phyloP scores from a whole-genome alignment of 2,888 invertebrate genomes.

The Ptycholaimellus sp. region DNA sequence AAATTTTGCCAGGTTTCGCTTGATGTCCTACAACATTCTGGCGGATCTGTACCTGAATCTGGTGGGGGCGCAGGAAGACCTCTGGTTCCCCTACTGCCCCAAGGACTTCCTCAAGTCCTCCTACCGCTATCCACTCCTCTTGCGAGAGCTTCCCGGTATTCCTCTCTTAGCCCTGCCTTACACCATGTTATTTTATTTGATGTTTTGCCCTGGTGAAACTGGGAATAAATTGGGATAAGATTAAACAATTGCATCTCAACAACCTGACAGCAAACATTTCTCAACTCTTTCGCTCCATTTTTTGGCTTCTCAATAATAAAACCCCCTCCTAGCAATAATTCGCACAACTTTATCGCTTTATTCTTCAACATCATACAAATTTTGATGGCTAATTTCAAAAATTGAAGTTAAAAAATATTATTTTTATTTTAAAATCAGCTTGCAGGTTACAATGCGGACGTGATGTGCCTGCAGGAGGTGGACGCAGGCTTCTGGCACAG shows the following conservation, averaged over 20 bases:
- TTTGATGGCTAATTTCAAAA: too few species aligned
- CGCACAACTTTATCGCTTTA: too few species aligned
- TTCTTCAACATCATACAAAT: too few species aligned
- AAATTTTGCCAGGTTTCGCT: slow-evolving; percentile 37
- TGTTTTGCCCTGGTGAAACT: neutral
- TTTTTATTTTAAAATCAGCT: too few species aligned
- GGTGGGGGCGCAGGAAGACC: slow-evolving; percentile 40
- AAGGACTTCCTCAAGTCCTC: slow-evolving; percentile 51
- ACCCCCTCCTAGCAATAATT: too few species aligned
- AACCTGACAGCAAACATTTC: too few species aligned
- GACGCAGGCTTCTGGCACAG: slow-evolving; percentile 46
- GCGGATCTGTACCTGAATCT: slow-evolving; percentile 74
- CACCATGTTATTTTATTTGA: neutral
- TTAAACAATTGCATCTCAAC: too few species aligned
- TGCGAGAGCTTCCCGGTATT: slow-evolving; percentile 53
- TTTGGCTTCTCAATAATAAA: too few species aligned
- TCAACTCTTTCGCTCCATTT: neutral
- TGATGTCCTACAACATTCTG: slow-evolving; percentile 65
- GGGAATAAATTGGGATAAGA: too few species aligned
- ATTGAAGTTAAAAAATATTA: too few species aligned
- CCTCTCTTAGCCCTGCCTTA: neutral
- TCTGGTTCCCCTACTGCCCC: slow-evolving; percentile 56
- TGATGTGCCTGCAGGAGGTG: slow-evolving; percentile 76
- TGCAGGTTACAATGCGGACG: slow-evolving; percentile 62
- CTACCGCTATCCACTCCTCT: slow-evolving; percentile 58